Percentiles rank a stretch among this genome's conserved stretches.
Conservation (phyloP, 2,888 invertebrate species). For the Eupithecia tripunctaria region DNA sequence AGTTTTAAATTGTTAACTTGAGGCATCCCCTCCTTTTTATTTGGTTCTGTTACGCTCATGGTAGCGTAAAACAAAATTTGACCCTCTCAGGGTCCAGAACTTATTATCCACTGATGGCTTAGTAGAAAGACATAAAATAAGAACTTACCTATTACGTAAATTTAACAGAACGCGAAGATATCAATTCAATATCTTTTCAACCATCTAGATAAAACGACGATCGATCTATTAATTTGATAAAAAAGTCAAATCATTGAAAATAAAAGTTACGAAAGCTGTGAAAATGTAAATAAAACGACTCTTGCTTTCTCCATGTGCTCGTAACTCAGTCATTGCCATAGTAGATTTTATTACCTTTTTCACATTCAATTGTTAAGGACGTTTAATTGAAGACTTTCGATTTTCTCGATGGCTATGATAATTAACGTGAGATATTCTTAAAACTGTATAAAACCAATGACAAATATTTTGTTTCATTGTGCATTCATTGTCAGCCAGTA, state of each 20-base stretch:
- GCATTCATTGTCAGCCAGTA: not conserved
- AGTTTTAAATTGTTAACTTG: not conserved
- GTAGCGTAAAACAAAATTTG: too few relatives aligned
- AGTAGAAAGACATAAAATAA: too few relatives aligned
- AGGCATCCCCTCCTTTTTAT: not conserved
- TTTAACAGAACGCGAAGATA: too few relatives aligned
- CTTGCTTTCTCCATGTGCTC: not conserved
- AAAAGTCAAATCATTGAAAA: not conserved
- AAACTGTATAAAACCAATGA: not conserved
- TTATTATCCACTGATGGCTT: too few relatives aligned
- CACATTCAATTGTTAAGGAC: not conserved
- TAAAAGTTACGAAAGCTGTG: not conserved
- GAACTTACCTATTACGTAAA: too few relatives aligned
- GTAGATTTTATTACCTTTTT: not conserved
- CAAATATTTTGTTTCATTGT: not conserved
- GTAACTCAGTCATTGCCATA: not conserved
- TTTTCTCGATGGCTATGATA: not conserved
- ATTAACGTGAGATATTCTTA: not conserved
- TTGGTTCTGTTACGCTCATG: too few relatives aligned
- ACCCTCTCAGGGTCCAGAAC: too few relatives aligned
- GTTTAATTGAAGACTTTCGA: not conserved
- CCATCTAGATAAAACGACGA: too few relatives aligned
- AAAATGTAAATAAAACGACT: not conserved
- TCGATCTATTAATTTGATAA: too few relatives aligned
- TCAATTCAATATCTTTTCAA: too few relatives aligned